Evolutionary conservation across 2,888 invertebrate species (phyloP).

Genomic region (Rhodophaea formosa): DNA sequence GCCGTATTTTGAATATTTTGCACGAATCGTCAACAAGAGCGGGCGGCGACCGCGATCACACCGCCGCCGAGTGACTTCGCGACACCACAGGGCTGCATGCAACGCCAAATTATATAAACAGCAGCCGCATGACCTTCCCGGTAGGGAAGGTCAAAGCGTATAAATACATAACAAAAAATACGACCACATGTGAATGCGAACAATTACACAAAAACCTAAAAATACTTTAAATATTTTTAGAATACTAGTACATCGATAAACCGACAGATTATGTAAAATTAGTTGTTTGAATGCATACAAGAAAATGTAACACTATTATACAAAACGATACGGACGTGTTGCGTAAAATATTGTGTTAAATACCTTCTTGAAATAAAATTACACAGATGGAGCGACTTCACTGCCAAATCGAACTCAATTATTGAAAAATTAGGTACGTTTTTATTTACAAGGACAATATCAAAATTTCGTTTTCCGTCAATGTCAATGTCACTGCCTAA

Average conservation of each 20-base stretch:
- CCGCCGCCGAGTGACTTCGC: conserved; percentile 35
- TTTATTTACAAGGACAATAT: conserved; percentile 46
- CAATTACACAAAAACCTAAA: conserved; percentile 28
- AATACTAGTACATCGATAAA: conserved; percentile 26
- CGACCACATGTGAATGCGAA: conserved; percentile 27
- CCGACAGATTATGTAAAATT: conserved; percentile 30
- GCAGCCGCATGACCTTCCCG: conserved; percentile 59
- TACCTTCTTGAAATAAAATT: neutral
- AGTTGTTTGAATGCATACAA: neutral
- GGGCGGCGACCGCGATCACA: conserved; percentile 42
- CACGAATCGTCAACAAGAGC: conserved; percentile 45
- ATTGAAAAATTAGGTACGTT: conserved; percentile 41
- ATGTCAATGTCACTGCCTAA: neutral
- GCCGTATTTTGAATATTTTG: conserved; percentile 40
- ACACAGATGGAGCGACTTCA: conserved; percentile 16
- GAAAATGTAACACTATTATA: neutral
- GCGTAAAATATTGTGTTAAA: neutral
- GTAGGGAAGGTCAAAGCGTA: conserved; percentile 57
- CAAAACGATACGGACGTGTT: neutral
- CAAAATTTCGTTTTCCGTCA: conserved; percentile 4
- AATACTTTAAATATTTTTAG: conserved; percentile 31
- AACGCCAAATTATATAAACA: conserved; percentile 61
- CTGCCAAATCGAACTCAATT: conserved; percentile 6
- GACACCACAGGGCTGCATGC: conserved; percentile 24
- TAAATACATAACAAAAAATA: conserved; percentile 21